Evolutionary conservation across 2,888 invertebrate genomes (phyloP).

Genomic region (Dicyrtomina minuta): DNA sequence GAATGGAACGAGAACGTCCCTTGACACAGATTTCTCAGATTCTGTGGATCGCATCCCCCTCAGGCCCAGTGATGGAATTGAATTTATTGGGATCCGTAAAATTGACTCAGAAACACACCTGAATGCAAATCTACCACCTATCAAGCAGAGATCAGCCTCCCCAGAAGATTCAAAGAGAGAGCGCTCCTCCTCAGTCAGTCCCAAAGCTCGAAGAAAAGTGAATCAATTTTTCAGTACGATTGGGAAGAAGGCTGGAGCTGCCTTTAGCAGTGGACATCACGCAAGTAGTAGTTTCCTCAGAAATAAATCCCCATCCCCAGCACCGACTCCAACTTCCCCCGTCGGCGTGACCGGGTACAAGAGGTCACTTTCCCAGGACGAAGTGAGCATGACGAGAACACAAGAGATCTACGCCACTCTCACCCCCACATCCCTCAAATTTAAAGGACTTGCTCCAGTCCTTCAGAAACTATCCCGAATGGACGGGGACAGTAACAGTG

Average conservation of each 20-base stretch:
- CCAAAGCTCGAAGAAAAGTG: conserved; percentile 49
- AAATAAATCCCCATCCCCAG: conserved; percentile 31
- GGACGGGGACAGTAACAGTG: conserved; percentile 32
- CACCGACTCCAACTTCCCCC: conserved; percentile 4
- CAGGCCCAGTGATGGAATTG: conserved; percentile 49
- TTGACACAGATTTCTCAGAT: conserved; percentile 37
- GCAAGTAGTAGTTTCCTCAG: conserved; percentile 35
- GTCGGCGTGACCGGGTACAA: conserved; percentile 39
- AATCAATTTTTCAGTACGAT: conserved; percentile 54
- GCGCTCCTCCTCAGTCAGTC: conserved; percentile 48
- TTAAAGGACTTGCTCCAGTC: conserved; percentile 49
- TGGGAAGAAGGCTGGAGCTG: conserved; percentile 53
- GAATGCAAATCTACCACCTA: conserved; percentile 39
- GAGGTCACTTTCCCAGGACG: conserved; percentile 50
- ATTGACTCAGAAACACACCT: conserved; percentile 53
- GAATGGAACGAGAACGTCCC: conserved; percentile 33
- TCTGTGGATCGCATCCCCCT: conserved; percentile 43
- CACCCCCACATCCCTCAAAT: conserved; percentile 51
- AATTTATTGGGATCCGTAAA: conserved; percentile 52
- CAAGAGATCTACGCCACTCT: conserved; percentile 53
- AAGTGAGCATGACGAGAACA: conserved; percentile 51
- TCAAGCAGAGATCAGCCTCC: conserved; percentile 1
- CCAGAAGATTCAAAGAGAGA: conserved; percentile 37
- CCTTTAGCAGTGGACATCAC: conserved; percentile 42
- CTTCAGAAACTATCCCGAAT: conserved; percentile 51